Base-by-base conservation (phyloP, 2,113 vertebrate species). In the Girardinichthys multiradiatus region DNA sequence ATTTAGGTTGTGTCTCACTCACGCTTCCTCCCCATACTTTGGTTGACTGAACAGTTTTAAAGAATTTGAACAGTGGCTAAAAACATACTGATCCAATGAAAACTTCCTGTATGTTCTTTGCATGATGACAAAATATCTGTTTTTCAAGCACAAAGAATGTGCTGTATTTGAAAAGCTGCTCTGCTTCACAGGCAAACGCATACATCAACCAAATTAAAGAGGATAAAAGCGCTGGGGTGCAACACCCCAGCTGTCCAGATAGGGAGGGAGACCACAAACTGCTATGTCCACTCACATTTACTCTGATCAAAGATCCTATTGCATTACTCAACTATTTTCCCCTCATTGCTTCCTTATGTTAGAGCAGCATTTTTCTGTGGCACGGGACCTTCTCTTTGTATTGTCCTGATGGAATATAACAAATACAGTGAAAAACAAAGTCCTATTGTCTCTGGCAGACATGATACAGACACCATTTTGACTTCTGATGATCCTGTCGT, bases 341-440 rank as follows among this genome's bases (percentile, higher is more conserved):
- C 68, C 74, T 89, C 86, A 89, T 90, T 86, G 80, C 77, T 91
- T 90, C 89, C 90, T 89, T 84, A 84, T 89, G 90, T 72, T 81
- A 84, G 68, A 66, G 76, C 71, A 12, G 74, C 65, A 86, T 82
- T 88, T 77, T 54, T 10, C 48, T 82, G 83, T 77, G 83, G 85
- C 82, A 82, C 65, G 62, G 33, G 72, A 57, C 64, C 59, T 74
- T 87, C 65, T 74, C 82, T 89, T 87, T 87, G 80, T 84, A 82
- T 80, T 81, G 79, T 79, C 74, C 77, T 80, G 62, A 67, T 84
- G n/a, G 80, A 87, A 85, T 86, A 71, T 80, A 70, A 82, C 64
- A 62, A 85, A 79, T 80, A 73, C 14, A 11, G 24, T 29, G 45
- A 70, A 77, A 81, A 89, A 86, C 81, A 89, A 85, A 76, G 64